Evolutionary conservation across 2,797 vertebrate species (phyloP).

Genomic region (Syncerus caffer): DNA sequence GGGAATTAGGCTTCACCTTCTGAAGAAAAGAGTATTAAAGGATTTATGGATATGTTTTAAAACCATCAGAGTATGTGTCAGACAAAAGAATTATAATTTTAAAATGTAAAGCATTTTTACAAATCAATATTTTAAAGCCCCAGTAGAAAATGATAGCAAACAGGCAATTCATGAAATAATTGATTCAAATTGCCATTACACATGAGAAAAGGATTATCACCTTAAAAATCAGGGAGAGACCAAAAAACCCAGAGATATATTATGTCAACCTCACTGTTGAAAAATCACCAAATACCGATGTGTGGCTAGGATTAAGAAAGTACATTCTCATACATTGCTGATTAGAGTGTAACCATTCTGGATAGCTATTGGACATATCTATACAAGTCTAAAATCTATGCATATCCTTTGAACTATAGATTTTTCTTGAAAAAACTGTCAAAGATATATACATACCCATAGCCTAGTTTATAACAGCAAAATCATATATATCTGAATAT

Average conservation of each 20-base stretch:
- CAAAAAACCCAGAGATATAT: neutral
- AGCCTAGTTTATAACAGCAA: neutral
- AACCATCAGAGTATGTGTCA: neutral
- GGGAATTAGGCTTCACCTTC: neutral
- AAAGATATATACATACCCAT: neutral
- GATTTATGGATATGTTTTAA: neutral
- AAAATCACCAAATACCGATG: neutral
- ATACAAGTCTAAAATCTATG: neutral
- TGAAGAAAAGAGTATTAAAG: neutral
- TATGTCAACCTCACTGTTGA: neutral
- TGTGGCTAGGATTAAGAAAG: neutral
- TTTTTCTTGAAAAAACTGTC: neutral
- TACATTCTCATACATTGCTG: neutral
- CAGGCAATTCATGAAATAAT: neutral
- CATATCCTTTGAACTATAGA: neutral
- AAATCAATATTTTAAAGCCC: neutral
- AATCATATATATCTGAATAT: neutral
- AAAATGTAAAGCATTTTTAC: neutral
- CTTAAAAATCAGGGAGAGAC: neutral
- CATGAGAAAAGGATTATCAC: neutral
- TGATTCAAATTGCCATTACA: neutral
- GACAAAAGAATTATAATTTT: neutral
- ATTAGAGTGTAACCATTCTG: neutral
- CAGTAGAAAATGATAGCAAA: neutral
- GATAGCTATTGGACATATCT: neutral